A percentile compares a stretch with the other conserved stretches of the same genome.
These are phyloP conservation scores for Synanceia verrucosa DNA, from an alignment of 2,797 vertebrate genomes.

Conservation along the genomic window DNA sequence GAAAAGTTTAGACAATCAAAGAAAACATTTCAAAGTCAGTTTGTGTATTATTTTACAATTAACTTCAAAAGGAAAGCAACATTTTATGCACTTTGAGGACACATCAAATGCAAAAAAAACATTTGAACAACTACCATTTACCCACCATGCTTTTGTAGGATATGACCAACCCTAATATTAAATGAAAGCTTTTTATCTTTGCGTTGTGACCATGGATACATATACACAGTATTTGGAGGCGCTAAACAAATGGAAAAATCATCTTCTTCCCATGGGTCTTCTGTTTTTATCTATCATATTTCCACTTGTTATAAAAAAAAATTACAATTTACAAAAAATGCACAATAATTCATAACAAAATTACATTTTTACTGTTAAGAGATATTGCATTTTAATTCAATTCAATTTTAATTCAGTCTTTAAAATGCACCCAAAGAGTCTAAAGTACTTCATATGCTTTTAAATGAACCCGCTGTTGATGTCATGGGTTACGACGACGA, in stretches of 20 bases:
- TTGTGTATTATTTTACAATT: not conserved
- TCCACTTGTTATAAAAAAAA: not conserved
- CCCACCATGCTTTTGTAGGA: not conserved
- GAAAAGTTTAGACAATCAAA: not conserved
- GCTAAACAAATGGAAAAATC: no score
- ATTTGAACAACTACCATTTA: not conserved
- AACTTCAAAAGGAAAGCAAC: not conserved
- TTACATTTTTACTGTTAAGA: not conserved
- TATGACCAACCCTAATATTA: conserved; percentile 2
- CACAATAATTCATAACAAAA: not conserved
- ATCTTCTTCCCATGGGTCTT: not conserved
- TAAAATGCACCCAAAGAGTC: not conserved
- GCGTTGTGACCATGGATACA: no score
- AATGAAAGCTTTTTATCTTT: conserved; percentile 10
- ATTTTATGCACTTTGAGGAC: not conserved
- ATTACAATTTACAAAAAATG: not conserved
- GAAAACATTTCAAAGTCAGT: not conserved
- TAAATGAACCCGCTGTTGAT: not conserved
- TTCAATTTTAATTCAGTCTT: not conserved
- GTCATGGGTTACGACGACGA: not conserved
- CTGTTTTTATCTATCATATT: not conserved
- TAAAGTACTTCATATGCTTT: not conserved
- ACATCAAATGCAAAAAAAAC: not conserved
- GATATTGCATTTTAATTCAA: not conserved
- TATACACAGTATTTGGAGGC: no score